phyloP scores from a whole-genome alignment of 2,113 vertebrate species.

The Gallinago media region DNA sequence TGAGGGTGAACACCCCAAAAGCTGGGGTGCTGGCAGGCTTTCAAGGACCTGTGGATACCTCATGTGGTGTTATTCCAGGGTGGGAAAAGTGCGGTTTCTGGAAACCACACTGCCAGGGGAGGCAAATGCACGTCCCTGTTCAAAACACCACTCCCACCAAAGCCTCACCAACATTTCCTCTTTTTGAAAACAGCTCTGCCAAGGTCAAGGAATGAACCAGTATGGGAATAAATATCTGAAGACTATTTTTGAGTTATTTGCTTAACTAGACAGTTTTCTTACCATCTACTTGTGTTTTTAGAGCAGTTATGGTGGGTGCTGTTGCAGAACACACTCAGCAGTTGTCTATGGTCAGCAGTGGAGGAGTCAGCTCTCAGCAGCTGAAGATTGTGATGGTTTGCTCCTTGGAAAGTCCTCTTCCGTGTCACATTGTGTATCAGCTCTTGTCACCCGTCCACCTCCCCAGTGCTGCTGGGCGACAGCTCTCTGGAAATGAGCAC shows the following conservation, averaged over 20 bases:
- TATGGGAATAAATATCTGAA: not conserved
- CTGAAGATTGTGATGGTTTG: not conserved
- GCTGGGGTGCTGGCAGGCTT: not conserved
- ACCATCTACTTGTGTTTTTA: fast-evolving
- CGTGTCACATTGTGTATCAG: fast-evolving
- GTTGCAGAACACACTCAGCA: not conserved
- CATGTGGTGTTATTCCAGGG: fast-evolving
- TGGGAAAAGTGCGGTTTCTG: not conserved
- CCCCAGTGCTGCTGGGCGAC: not conserved
- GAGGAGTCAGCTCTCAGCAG: not conserved
- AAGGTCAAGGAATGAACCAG: not conserved
- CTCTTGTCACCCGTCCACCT: not conserved
- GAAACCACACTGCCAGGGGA: not conserved
- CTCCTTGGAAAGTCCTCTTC: not conserved
- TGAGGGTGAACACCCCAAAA: fast-evolving
- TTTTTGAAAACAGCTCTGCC: not conserved
- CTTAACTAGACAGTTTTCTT: not conserved
- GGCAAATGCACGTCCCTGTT: not conserved
- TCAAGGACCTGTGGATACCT: too few relatives aligned
- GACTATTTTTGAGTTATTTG: not conserved
- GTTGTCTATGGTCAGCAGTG: not conserved
- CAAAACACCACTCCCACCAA: not conserved
- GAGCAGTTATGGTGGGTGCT: not conserved
- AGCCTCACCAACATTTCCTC: not conserved
- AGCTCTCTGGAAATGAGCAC: not conserved